phyloP scores from a whole-genome alignment of 2,888 invertebrate genomes.

The Myathropa florea region DNA sequence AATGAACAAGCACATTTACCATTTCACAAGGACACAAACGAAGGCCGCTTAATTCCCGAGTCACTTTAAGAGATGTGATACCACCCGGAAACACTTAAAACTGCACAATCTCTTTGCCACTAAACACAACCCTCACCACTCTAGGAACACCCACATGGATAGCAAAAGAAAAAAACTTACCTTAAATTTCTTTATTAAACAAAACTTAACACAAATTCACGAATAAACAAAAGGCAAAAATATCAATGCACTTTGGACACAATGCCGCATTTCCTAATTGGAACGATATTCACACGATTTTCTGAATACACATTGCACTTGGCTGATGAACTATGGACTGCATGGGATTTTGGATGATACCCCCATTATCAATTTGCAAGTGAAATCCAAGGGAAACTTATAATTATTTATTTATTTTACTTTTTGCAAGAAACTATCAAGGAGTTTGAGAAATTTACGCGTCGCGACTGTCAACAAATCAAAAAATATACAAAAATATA shows the following conservation, averaged over 20 bases:
- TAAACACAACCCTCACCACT: neutral
- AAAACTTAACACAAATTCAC: conserved; percentile 1
- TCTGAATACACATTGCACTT: neutral
- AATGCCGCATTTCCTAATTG: conserved; percentile 42
- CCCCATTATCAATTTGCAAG: neutral
- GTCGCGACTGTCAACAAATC: conserved; percentile 70
- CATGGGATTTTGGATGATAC: neutral
- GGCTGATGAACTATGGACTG: neutral
- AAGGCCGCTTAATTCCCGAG: conserved; percentile 28
- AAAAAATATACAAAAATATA: conserved; percentile 61
- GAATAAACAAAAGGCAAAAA: conserved; percentile 45
- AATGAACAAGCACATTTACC: conserved; percentile 7
- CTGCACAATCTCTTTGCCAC: neutral
- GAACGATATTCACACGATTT: conserved; percentile 14
- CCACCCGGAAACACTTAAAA: neutral
- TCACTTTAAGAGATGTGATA: neutral
- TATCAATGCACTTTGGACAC: conserved; percentile 40
- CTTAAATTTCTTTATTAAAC: conserved; percentile 32
- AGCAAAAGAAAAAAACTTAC: conserved; percentile 48
- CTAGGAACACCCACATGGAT: neutral
- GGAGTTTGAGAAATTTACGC: conserved; percentile 50
- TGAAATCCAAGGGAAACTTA: neutral
- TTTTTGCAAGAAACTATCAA: conserved; percentile 33
- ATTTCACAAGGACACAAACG: conserved; percentile 48
- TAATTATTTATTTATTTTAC: conserved; percentile 11